Percentiles rank a stretch among this genome's conserved stretches.
Conservation (phyloP, 2,797 vertebrate genomes). For the Chaunax sp. region DNA sequence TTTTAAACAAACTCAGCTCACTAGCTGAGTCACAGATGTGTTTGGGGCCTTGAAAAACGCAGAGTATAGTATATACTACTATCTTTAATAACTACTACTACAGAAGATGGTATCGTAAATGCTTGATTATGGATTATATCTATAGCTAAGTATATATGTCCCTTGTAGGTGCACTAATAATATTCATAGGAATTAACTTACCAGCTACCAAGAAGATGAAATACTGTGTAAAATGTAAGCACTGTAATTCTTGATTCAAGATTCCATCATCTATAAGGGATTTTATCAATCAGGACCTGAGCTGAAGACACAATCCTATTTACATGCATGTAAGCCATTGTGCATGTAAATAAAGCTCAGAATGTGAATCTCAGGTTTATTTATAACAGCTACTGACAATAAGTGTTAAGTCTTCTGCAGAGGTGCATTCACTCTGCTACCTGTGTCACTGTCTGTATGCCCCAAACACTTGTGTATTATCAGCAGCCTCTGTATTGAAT, state of each 20-base stretch:
- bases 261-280: not conserved
- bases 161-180: not conserved
- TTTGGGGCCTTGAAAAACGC: slow-evolving; percentile 7
- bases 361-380: too few relatives aligned
- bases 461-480: not conserved
- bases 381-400: slow-evolving; percentile 2
- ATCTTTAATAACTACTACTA: not conserved
- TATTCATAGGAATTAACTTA: too few relatives aligned
- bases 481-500: not conserved
- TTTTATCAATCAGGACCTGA: slow-evolving; percentile 1
- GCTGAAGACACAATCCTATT: not conserved
- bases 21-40: slow-evolving; percentile 12
- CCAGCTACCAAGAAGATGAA: not conserved
- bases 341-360: not conserved
- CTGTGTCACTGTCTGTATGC: not conserved
- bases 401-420: not conserved
- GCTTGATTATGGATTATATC: slow-evolving; percentile 11
- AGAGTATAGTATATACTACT: too few relatives aligned
- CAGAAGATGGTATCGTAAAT: not conserved
- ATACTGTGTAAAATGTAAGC: not conserved
- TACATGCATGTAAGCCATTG: too few relatives aligned
- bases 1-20: slow-evolving; percentile 48
- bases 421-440: not conserved
- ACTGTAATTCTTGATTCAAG: not conserved
- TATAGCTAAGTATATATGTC: not conserved